A percentile compares a stretch with the other conserved stretches of the same genome.
Conservation (phyloP, 2,113 vertebrate genomes). For the Pyrgilauda ruficollis region DNA sequence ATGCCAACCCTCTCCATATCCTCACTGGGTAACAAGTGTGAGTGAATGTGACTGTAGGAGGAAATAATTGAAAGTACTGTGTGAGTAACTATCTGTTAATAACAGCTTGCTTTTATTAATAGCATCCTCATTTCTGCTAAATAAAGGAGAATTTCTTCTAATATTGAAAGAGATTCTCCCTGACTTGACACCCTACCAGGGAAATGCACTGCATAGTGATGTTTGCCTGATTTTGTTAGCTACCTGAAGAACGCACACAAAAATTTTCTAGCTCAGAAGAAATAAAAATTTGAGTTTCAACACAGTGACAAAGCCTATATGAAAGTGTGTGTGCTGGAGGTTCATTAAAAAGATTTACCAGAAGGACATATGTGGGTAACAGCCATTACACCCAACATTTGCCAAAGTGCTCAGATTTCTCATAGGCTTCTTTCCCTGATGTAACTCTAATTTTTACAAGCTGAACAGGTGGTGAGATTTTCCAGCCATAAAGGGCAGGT, state of each 20-base stretch:
- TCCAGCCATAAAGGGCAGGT: neutral
- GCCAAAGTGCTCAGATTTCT: neutral
- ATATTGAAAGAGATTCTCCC: neutral
- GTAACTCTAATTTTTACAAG: neutral
- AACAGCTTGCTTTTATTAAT: slow-evolving; percentile 35
- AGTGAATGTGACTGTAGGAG: neutral
- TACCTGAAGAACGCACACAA: neutral
- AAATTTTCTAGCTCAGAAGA: neutral
- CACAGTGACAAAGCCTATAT: neutral
- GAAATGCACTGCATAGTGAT: neutral
- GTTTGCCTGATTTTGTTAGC: neutral
- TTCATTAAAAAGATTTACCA: neutral
- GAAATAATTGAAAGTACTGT: slow-evolving; percentile 3
- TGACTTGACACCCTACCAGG: neutral
- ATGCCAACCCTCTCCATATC: neutral
- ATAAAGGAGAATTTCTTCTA: slow-evolving; percentile 11
- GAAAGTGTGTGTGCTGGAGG: neutral
- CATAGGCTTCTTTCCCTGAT: neutral
- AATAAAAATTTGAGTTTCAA: neutral
- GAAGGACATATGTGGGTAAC: neutral
- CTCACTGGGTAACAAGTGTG: neutral
- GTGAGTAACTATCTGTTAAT: neutral
- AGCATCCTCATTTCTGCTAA: slow-evolving; percentile 9
- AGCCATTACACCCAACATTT: neutral
- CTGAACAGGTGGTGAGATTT: neutral